These are phyloP conservation scores for Calosoma granatense DNA, from an alignment of 1,140 invertebrate genomes.

Conservation along the genomic window DNA sequence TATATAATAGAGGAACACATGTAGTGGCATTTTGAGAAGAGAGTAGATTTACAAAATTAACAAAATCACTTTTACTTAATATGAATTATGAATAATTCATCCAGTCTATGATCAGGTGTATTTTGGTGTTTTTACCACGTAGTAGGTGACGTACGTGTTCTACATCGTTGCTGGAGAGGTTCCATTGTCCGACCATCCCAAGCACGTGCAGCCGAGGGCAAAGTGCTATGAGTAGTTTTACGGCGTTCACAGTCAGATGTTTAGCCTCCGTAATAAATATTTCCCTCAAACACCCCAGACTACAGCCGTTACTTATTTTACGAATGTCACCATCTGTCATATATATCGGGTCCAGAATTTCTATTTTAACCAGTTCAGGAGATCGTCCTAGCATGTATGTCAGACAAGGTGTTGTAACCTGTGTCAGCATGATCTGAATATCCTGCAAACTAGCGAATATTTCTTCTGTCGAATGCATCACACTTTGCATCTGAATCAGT, in stretches of 20 bases:
- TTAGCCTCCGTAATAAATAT: conserved; percentile 53
- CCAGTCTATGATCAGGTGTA: no score
- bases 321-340: conserved; percentile 51
- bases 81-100: no score
- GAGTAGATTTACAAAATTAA: no score
- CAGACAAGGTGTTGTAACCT: conserved; percentile 41
- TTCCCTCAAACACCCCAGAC: conserved; percentile 39
- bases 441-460: conserved; percentile 49
- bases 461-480: conserved; percentile 43
- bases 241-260: conserved; percentile 43
- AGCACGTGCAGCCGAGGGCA: conserved; percentile 50
- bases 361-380: conserved; percentile 46
- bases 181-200: conserved; percentile 51
- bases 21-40: no score
- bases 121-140: conserved; percentile 25
- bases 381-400: conserved; percentile 46
- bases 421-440: conserved; percentile 50
- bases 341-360: conserved; percentile 47
- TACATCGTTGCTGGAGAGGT: conserved; percentile 48
- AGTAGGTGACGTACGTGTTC: conserved; percentile 48
- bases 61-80: no score
- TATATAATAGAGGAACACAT: no score
- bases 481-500: conserved; percentile 48
- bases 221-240: conserved; percentile 49
- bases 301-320: conserved; percentile 37